Evolutionary conservation across 2,797 vertebrate species (phyloP).

Genomic region (Spinus pinus): DNA sequence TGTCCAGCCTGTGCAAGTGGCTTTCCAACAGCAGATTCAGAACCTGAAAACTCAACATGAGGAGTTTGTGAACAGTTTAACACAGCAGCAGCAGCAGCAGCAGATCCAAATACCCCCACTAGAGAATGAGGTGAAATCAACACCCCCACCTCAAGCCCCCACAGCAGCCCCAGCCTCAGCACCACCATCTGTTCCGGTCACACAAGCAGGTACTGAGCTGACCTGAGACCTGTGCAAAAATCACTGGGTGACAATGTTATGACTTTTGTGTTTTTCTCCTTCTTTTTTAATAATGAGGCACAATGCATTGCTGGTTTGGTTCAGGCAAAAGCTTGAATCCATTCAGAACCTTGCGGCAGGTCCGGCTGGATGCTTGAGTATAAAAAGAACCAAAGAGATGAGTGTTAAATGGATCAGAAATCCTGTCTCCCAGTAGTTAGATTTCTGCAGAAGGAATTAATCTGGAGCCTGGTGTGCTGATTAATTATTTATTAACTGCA

Average conservation of each 20-base stretch:
- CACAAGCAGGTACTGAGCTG: slow-evolving; percentile 66
- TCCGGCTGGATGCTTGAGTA: background rate
- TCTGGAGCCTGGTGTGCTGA: background rate
- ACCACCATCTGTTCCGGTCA: slow-evolving; percentile 56
- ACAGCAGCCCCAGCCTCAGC: slow-evolving; percentile 61
- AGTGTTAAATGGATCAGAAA: background rate
- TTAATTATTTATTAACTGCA: background rate
- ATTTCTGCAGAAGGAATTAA: background rate
- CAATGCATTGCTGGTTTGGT: background rate
- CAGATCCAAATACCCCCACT: slow-evolving; percentile 77
- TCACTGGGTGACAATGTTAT: background rate
- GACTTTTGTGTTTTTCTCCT: rapidly evolving
- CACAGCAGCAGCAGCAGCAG: slow-evolving; percentile 80
- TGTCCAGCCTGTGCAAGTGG: slow-evolving; percentile 92
- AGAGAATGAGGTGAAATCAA: slow-evolving; percentile 75
- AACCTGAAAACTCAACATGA: slow-evolving; percentile 91
- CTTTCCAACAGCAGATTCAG: slow-evolving; percentile 98
- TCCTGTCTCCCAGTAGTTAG: background rate
- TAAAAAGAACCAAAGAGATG: background rate
- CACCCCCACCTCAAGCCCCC: slow-evolving; percentile 57
- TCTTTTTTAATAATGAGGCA: background rate
- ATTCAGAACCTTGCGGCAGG: background rate
- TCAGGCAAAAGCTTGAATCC: background rate
- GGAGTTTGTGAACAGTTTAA: slow-evolving; percentile 89
- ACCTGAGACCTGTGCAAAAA: background rate